phyloP scores from a whole-genome alignment of 2,797 vertebrate genomes.

The Eulemur rubriventer region DNA sequence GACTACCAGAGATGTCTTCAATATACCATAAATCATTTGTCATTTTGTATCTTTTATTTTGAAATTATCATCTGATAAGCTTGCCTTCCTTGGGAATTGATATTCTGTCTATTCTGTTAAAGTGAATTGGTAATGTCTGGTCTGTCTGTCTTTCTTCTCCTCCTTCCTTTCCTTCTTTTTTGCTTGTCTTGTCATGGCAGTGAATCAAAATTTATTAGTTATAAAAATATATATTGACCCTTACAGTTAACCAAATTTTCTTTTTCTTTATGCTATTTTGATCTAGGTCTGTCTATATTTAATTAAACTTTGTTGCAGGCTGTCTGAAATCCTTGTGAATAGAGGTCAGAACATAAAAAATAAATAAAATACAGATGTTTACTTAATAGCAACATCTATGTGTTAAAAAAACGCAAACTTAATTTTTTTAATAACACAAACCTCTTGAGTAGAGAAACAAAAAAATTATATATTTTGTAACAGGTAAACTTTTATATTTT shows the following conservation, averaged over 20 bases:
- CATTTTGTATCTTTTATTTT: conserved; percentile 45
- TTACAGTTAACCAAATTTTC: background rate
- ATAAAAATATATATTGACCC: background rate
- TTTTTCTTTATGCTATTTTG: conserved; percentile 29
- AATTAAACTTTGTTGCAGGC: background rate
- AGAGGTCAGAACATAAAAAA: conserved; percentile 30
- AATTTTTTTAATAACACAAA: background rate
- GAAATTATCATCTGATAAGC: background rate
- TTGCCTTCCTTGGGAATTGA: background rate
- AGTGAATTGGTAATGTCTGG: background rate
- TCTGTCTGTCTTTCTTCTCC: background rate
- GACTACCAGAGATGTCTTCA: background rate
- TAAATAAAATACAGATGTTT: background rate
- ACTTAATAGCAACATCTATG: background rate
- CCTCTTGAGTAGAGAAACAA: conserved; percentile 14
- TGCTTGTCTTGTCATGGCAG: background rate
- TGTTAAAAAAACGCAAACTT: background rate
- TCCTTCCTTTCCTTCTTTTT: background rate
- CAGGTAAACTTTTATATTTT: background rate
- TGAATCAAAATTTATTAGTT: background rate
- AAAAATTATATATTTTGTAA: background rate
- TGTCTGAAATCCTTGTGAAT: background rate
- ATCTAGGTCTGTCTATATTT: background rate
- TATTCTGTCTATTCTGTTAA: background rate
- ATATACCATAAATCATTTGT: background rate